Evolutionary conservation across 2,888 invertebrate species (phyloP).

Genomic region (Drosophila planitibia): DNA sequence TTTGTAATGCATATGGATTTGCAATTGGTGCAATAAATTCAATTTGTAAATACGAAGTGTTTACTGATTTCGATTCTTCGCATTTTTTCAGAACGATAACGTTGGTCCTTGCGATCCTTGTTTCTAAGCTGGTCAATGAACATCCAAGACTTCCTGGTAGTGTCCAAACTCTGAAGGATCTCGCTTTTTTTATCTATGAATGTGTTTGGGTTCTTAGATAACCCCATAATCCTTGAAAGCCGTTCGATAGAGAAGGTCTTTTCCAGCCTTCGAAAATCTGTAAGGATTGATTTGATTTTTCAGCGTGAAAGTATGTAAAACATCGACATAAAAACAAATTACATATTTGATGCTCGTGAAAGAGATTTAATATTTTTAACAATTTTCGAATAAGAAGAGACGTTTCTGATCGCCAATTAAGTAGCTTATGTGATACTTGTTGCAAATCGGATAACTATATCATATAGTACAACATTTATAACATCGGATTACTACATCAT

Average conservation of each 20-base stretch:
- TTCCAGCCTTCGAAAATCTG: background rate
- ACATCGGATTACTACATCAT: constrained; percentile 26
- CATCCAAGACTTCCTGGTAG: background rate
- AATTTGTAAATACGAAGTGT: constrained; percentile 30
- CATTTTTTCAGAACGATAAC: background rate
- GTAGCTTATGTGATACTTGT: background rate
- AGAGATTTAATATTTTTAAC: constrained; percentile 22
- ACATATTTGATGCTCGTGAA: constrained; percentile 4
- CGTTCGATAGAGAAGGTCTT: background rate
- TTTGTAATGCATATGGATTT: constrained; percentile 47
- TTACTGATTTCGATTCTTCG: background rate
- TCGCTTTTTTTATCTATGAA: background rate
- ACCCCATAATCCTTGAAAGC: background rate
- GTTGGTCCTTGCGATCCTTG: background rate
- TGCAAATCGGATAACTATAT: constrained; percentile 14
- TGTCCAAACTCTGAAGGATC: background rate
- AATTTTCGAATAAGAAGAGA: constrained; percentile 33
- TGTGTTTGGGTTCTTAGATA: background rate
- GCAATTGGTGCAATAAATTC: constrained; percentile 55
- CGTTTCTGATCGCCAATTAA: constrained; percentile 12
- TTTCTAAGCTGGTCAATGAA: background rate
- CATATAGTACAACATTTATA: constrained; percentile 44
- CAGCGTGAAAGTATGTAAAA: background rate
- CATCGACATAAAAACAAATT: background rate
- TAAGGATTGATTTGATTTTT: background rate